These are phyloP conservation scores for Tolmerus cingulatus DNA, from an alignment of 2,888 invertebrate genomes.

Conservation along the genomic window DNA sequence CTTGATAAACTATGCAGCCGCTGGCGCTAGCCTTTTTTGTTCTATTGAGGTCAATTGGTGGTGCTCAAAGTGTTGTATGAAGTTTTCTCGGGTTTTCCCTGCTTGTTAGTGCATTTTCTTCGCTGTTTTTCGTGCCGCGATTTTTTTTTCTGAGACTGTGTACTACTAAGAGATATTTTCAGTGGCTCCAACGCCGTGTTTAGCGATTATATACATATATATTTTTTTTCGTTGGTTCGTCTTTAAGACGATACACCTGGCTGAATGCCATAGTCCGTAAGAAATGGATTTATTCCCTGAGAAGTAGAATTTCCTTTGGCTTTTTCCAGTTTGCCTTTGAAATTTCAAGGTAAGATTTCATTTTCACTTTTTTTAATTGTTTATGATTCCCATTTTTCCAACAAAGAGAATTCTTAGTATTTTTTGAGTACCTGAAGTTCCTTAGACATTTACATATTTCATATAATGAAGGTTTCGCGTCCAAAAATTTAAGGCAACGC, in stretches of 20 bases:
- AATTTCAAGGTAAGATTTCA: slow-evolving; percentile 9
- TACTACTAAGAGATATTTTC: background rate
- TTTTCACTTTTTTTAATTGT: background rate
- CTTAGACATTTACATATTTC: background rate
- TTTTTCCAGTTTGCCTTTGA: background rate
- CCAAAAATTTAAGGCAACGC: background rate
- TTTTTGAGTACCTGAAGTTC: background rate
- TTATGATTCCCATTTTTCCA: background rate
- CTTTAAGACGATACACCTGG: background rate
- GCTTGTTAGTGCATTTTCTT: background rate
- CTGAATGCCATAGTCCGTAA: background rate
- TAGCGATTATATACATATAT: background rate
- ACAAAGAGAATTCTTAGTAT: background rate
- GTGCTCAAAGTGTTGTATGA: slow-evolving; percentile 1
- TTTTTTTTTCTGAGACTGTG: background rate
- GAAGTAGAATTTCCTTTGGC: slow-evolving; percentile 1
- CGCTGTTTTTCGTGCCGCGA: background rate
- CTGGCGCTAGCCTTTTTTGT: background rate
- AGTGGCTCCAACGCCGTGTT: background rate
- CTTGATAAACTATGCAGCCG: background rate
- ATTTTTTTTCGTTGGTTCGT: background rate
- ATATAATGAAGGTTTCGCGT: background rate
- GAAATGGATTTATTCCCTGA: slow-evolving; percentile 20
- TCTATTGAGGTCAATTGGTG: slow-evolving; percentile 28
- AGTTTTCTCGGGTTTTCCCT: background rate